Evolutionary conservation across 2,113 vertebrate genomes (phyloP).

Genomic region (Oenanthe oenanthe): DNA sequence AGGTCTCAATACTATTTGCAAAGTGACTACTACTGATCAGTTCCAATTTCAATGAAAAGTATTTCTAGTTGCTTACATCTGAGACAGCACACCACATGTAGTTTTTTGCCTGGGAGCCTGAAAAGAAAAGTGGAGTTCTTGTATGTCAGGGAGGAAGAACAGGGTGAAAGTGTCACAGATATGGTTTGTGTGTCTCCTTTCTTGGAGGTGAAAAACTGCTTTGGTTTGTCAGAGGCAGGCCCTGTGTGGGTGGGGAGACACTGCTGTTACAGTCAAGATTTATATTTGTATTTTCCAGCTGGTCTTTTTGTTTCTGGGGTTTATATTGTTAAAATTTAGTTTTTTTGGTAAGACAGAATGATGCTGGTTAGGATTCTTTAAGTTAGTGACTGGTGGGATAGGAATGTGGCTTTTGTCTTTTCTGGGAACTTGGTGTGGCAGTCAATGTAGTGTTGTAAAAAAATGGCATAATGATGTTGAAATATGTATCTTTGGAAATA

Average conservation of each 20-base stretch:
- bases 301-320: neutral
- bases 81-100: neutral
- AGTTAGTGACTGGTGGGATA: neutral
- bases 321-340: neutral
- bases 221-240: neutral
- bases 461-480: neutral
- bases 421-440: neutral
- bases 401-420: neutral
- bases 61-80: neutral
- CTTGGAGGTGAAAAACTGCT: neutral
- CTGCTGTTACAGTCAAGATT: neutral
- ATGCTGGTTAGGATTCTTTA: neutral
- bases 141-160: accelerated
- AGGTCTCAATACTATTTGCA: neutral
- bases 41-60: neutral
- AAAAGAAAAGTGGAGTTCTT: neutral
- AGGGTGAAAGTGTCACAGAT: neutral
- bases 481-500: neutral
- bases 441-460: neutral
- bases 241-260: neutral
- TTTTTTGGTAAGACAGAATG: neutral
- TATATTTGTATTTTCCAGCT: neutral
- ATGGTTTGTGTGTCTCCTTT: neutral
- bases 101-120: neutral
- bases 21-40: neutral